These are phyloP conservation scores for Pediacus dermestoides DNA, from an alignment of 2,888 invertebrate genomes.

Conservation along the genomic window DNA sequence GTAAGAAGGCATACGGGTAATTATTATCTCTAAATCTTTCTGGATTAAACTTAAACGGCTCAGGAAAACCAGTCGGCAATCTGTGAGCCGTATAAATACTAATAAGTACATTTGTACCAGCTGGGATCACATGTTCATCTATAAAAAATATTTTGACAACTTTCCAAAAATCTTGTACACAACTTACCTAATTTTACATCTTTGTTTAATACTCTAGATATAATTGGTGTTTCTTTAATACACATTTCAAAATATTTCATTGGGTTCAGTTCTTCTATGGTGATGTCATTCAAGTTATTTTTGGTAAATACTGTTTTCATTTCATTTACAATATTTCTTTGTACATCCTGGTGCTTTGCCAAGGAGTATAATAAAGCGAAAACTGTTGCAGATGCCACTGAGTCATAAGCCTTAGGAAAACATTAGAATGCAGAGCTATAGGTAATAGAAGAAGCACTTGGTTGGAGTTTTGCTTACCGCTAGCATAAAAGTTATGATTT, in stretches of 20 bases:
- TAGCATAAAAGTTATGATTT: slow-evolving; percentile 61
- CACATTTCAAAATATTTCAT: slow-evolving; percentile 68
- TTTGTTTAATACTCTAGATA: slow-evolving; percentile 58
- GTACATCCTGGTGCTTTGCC: slow-evolving; percentile 54
- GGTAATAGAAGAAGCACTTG: slow-evolving; percentile 2
- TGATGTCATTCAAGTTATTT: slow-evolving; percentile 43
- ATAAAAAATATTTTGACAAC: slow-evolving; percentile 18
- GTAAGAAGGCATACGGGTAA: slow-evolving; percentile 57
- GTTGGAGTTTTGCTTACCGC: no score
- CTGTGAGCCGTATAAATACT: slow-evolving; percentile 57
- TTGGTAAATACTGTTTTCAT: slow-evolving; percentile 50
- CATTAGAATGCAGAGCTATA: neutral
- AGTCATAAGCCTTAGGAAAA: slow-evolving; percentile 59
- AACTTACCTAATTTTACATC: slow-evolving; percentile 56
- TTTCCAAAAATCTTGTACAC: neutral
- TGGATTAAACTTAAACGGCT: slow-evolving; percentile 57
- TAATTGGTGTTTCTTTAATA: slow-evolving; percentile 66
- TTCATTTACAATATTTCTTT: slow-evolving; percentile 52
- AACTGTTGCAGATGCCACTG: slow-evolving; percentile 57
- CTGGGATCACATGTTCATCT: slow-evolving; percentile 52
- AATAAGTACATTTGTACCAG: slow-evolving; percentile 55
- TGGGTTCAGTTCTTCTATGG: slow-evolving; percentile 58
- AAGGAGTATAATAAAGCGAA: slow-evolving; percentile 56
- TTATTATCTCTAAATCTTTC: slow-evolving; percentile 56
- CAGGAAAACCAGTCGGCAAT: slow-evolving; percentile 54